Percentiles rank a stretch among this genome's conserved stretches.
Conservation (phyloP, 2,797 vertebrate species). For the Tauraco hartlaubi region DNA sequence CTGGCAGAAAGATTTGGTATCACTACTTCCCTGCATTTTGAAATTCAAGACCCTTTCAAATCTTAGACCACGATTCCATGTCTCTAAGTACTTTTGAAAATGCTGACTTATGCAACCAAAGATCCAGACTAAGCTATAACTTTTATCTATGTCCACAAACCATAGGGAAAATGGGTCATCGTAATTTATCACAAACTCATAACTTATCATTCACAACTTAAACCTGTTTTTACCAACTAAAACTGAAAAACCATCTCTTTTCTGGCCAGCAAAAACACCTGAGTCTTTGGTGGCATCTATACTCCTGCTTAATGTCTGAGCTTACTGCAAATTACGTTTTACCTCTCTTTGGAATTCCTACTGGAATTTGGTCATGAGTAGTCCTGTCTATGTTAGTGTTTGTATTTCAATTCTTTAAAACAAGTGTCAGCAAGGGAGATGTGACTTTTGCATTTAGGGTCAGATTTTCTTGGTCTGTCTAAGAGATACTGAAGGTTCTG, state of each 20-base stretch:
- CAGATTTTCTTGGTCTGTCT: not conserved
- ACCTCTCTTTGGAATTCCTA: not conserved
- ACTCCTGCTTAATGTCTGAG: not conserved
- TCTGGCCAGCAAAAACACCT: not conserved
- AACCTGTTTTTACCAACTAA: not conserved
- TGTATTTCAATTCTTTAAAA: not conserved
- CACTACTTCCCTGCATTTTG: not conserved
- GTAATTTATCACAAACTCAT: not conserved
- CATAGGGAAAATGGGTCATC: not conserved
- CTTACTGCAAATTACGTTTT: not conserved
- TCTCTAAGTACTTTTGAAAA: not conserved
- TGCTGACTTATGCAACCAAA: not conserved
- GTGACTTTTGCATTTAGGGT: not conserved
- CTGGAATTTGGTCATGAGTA: rapidly evolving
- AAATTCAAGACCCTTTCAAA: not conserved
- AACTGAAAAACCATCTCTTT: not conserved
- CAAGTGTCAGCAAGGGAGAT: not conserved
- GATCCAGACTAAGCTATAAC: not conserved
- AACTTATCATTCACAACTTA: not conserved
- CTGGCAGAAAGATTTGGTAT: not conserved
- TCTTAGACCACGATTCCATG: rapidly evolving
- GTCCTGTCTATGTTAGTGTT: not conserved
- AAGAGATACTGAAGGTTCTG: not conserved
- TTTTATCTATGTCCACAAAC: not conserved
- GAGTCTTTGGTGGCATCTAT: not conserved